Evolutionary conservation across 2,113 vertebrate species (phyloP), one percentile per base, ranked within the genome.

Genomic region (Chaenogobius annularis): DNA sequence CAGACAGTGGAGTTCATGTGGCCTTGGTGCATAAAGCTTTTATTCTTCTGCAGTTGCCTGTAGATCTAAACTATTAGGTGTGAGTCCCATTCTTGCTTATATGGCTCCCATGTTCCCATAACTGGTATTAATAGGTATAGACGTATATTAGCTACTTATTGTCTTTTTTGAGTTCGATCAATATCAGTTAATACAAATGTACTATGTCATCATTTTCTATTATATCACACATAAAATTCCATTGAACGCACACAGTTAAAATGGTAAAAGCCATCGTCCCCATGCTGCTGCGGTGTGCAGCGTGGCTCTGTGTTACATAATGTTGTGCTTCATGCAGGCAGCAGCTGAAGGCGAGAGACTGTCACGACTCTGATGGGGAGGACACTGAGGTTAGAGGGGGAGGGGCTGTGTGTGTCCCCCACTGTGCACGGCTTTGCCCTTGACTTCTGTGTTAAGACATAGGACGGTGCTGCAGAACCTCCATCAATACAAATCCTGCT

Each of bases 361-460:
- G 88, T 91, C 86, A 87, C 87, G 82, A 91, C 75, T 85, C 72
- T 20, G 23, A 62, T 52, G 52, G 43, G 70, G 70, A 75, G 69
- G 70, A 69, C 78, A 50, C 26, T 61, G 26, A 63, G 55, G 43
- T 47, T 37, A 62, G 48, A 13, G 56, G 74, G 37, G 67, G 66
- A 54, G 37, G 66, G 52, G 79, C 22, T 50, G 7, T 2, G 1
- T 43, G 6, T 47, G 23, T 40, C 17, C 44, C 44, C 44, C 62
- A 0, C 10, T 14, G 40, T 26, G 43, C 13, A 23, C 20, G 22
- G 17, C 43, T 47, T 66, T 66, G n/a, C 64, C 64, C 64, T 66
- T 66, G 64, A 46, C n/a, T 70, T 43, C 47, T 13, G 47, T 47
- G n/a, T 22, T 23, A 56, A 52, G 63, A 35, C 31, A 44, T 9